Base-by-base conservation (phyloP, 2,797 vertebrate genomes). In the Xenopus petersii region DNA sequence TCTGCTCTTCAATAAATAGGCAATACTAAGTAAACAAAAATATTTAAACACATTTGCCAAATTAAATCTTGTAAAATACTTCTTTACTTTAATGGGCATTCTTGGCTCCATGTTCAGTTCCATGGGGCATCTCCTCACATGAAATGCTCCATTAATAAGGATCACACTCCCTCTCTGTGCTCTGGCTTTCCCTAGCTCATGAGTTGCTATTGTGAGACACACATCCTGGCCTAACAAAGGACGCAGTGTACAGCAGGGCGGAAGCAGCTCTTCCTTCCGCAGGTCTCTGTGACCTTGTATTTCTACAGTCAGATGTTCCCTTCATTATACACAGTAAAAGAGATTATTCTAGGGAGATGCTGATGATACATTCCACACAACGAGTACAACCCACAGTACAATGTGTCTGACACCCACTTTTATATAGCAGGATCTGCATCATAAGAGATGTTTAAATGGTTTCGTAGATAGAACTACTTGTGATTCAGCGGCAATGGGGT, bases 191-290 rank as follows among this genome's bases (percentile, higher is more conserved):
- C 65, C 30, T 70, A 59, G 54, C 51, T 54, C 70, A 26, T 60
- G 71, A 73, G 71, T 63, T 64, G 51, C 75, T 78, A 78, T 78
- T 78, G 71, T 54, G 70, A 67, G 70, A 68, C 64, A 73, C 70
- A 73, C 75, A 73, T 78, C 75, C 75, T 78, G 75, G 65, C 71
- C 54, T 69, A 65, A 78, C 75, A 78, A 78, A 78, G 75, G 65
- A 78, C 75, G 17, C 71, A 73, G 71, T 78, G 75, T 78, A 70
- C 75, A 69, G 54, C 60, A 59, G 65, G 71, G 42, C 71, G 75
- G 75, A 78, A 78, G 71, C 66, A n/a, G 30, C 71, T 78, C 71
- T 78, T 78, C 75, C 75, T 78, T 78, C 75, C 75, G 62, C 70
- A 78, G 75, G 75, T 78, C 75, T 67, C 33, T 78, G 65, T 70